A percentile compares a stretch with the other conserved stretches of the same genome.
Conservation (phyloP, 2,888 invertebrate genomes). For the Syrista parreyssii region DNA sequence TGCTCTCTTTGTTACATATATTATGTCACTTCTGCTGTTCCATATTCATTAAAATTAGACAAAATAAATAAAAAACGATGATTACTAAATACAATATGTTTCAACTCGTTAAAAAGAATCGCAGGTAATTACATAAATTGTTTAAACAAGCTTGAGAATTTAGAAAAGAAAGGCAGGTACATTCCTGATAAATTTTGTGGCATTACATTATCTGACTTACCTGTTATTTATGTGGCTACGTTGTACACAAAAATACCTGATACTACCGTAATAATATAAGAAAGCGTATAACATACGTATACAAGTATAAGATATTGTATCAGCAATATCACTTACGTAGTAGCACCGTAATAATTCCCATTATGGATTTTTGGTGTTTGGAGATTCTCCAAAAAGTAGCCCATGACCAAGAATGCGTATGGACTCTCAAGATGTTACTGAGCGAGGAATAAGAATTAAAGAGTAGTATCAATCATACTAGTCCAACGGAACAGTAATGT, state of each 20-base stretch:
- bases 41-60: no score
- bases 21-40: no score
- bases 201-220: not conserved
- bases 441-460: not conserved
- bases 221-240: not conserved
- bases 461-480: not conserved
- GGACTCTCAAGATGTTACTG: not conserved
- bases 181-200: not conserved
- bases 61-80: not conserved
- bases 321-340: not conserved
- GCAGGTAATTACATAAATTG: not conserved
- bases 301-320: not conserved
- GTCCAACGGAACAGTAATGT: not conserved
- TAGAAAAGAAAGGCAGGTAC: not conserved
- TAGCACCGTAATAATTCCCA: not conserved
- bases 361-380: not conserved
- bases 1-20: no score
- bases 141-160: not conserved
- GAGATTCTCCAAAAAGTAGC: not conserved
- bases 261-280: not conserved
- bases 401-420: not conserved
- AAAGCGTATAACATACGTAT: not conserved
- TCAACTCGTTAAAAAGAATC: not conserved
- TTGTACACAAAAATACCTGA: not conserved
- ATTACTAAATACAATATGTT: not conserved